Evolutionary conservation across 2,113 vertebrate genomes (phyloP), one percentile per base, ranked within the genome.

Genomic region (Dipodomys ordii): DNA sequence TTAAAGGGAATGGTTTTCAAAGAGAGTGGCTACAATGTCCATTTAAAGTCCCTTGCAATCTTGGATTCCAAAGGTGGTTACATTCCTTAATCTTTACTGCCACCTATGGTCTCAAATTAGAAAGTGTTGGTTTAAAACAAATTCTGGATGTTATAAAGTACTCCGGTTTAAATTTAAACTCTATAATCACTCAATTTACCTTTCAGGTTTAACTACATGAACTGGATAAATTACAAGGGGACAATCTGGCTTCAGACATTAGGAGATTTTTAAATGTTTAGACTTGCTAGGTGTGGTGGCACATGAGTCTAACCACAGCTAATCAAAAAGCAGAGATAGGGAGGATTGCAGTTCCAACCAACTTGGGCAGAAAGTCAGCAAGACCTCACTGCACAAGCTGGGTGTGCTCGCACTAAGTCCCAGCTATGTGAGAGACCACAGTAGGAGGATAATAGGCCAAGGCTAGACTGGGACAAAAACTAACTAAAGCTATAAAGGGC

Each of bases 31-130:
- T 74, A 76, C 64, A 19, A 20, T 39, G 4, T 32, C 30, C 23
- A 25, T 35, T 92, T 35, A 77, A 27, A 64, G 74, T 83, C 72
- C 44, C 62, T 96, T 76, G 46, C 32, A 76, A 44, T 0, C 22
- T 20, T n/a, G 18, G 32, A 44, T 30, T 11, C 25, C 78, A 62
- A 78, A 53, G n/a, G 19, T 46, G 27, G 3, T 49, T 83, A 25
- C 25, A 44, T 76, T 85, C 27, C 39, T 74, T 74, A 88, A 74
- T 87, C 81, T 94, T 46, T 96, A 87, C 81, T 92, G 95, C 97
- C 97, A 94, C 82, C 97, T 96, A 93, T 80, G 32, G 96, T 93
- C 74, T 12, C 20, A 95, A 78, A 25, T 44, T 60, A 79, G 92
- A 82, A 95, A 93, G 13, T 72, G 82, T 89, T 83, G 15, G 7